Conservation (phyloP, 2,113 vertebrate species). For the Rattus rattus region DNA sequence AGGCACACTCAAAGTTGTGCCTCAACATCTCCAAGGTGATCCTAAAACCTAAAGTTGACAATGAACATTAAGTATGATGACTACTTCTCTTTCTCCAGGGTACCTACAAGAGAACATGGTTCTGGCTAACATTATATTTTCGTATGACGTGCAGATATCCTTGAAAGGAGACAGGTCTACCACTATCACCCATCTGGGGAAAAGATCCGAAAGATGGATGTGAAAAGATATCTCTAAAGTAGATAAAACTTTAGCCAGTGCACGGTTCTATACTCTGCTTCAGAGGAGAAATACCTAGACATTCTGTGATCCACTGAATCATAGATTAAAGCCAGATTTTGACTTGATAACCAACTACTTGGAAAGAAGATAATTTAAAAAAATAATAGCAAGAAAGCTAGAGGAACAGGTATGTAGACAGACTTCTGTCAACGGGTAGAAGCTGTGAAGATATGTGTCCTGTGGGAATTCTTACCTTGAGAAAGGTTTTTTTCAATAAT, state of each 20-base stretch:
- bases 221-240: neutral
- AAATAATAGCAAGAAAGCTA: neutral
- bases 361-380: neutral
- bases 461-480: neutral
- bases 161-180: neutral
- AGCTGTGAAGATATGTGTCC: neutral
- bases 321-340: neutral
- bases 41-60: neutral
- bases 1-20: neutral
- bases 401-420: neutral
- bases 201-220: neutral
- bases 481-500: neutral
- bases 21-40: neutral
- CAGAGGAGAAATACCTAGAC: neutral
- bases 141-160: neutral
- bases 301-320: neutral
- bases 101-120: neutral
- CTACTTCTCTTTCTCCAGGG: neutral
- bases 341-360: neutral
- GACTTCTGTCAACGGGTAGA: neutral
- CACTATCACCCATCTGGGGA: neutral
- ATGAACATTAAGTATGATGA: neutral
- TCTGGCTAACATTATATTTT: neutral
- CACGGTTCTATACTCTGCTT: neutral
- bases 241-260: neutral